Evolutionary conservation across 2,113 vertebrate genomes (phyloP).

Genomic region (Alexandromys fortis): DNA sequence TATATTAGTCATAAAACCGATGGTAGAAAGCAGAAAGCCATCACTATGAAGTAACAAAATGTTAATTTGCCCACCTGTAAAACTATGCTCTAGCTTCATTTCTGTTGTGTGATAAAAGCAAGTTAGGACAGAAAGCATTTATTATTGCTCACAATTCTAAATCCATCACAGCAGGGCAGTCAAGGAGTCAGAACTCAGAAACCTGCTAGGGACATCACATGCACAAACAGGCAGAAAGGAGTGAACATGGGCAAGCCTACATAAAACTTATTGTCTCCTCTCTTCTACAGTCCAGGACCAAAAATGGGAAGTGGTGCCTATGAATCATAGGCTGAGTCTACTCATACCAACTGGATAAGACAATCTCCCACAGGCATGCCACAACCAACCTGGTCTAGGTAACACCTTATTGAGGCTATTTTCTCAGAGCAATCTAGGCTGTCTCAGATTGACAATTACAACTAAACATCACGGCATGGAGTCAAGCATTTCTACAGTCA

Average conservation of each 20-base stretch:
- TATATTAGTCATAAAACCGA: neutral
- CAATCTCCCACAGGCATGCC: too few species aligned
- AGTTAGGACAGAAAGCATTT: too few species aligned
- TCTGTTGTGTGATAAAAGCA: neutral
- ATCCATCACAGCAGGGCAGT: neutral
- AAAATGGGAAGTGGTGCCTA: neutral
- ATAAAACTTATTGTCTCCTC: neutral
- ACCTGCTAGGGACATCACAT: neutral
- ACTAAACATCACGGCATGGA: neutral
- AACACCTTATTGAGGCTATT: too few species aligned
- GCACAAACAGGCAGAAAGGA: neutral
- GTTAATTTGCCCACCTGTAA: neutral
- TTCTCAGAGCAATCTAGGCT: too few species aligned
- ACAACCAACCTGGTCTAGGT: too few species aligned
- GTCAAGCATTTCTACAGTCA: neutral
- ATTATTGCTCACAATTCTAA: neutral
- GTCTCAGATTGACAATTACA: neutral
- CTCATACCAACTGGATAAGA: too few species aligned
- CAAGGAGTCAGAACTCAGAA: neutral
- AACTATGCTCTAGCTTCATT: neutral
- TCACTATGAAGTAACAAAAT: neutral
- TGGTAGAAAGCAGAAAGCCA: neutral
- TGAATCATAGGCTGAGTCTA: neutral
- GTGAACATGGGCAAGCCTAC: neutral
- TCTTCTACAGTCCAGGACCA: neutral